Conservation (phyloP, 2,797 vertebrate species). For the Hozukius guyotensis region DNA sequence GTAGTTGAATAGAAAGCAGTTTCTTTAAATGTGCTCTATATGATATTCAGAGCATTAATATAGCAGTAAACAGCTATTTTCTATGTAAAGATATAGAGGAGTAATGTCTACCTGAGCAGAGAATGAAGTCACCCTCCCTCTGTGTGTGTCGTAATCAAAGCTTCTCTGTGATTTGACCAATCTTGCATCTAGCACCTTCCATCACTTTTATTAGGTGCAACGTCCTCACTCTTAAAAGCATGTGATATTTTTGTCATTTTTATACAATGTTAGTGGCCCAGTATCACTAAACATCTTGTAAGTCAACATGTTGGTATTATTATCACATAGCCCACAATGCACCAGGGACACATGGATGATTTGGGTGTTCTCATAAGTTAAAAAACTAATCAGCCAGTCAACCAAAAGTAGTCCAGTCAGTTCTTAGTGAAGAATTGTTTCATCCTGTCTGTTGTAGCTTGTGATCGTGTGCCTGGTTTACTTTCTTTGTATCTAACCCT, state of each 20-base stretch:
- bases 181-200: too few relatives aligned
- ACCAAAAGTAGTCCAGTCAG: background rate
- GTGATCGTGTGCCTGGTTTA: conserved; percentile 27
- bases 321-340: background rate
- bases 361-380: background rate
- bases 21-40: background rate
- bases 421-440: background rate
- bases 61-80: too few relatives aligned
- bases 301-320: background rate
- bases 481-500: conserved; percentile 30
- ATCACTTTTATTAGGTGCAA: background rate
- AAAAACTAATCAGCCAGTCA: background rate
- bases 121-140: too few relatives aligned
- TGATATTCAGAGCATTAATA: too few relatives aligned
- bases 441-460: background rate
- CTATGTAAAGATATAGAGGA: too few relatives aligned
- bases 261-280: background rate
- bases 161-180: too few relatives aligned
- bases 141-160: too few relatives aligned
- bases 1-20: background rate
- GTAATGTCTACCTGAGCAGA: too few relatives aligned
- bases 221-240: background rate
- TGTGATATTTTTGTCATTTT: background rate
- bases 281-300: background rate
- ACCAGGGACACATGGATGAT: conserved; percentile 14